Evolutionary conservation across 1,140 invertebrate species (phyloP), one percentile per base, ranked within the genome.

Genomic region (Tigriopus japonicus): DNA sequence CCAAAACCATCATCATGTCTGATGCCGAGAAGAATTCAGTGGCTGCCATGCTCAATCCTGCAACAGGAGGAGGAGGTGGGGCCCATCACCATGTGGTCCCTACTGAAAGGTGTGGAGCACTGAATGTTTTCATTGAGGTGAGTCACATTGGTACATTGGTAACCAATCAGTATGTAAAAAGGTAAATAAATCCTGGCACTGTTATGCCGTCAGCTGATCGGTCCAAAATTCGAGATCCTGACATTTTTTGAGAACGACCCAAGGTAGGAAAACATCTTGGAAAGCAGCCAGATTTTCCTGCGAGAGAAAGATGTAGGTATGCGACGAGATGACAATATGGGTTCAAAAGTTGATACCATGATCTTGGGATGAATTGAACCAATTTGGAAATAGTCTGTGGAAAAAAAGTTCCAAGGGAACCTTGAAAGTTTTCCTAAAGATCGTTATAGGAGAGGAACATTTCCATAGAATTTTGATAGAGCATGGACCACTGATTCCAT

Each of bases 81-180:
- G n/a, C 45, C 45, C 45, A 49, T 49, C 45, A 49, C 45, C 45
- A 49, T 49, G 45, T 49, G 2, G 45, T 49, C n/a, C 45, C 45
- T 6, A 49, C 45, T 2, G 45, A 49, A 21, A 49, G 21, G 10
- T 17, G 45, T 49, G 45, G 45, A 49, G 45, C 45, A 2, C 45
- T 49, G n/a, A 49, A 49, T 49, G 45, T 49, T 21, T 49, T 17
- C 45, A 21, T 49, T 49, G n/a, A 49, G 21, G 45, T 49, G 21
- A 49, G 45, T 15, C 15, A 15, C 15, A 49, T 49, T 35, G 3
- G 9, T 35, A 9, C 28, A 3, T 9, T 9, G 28, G 9, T 5
- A 35, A 35, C 28, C 28, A 35, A 35, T 35, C 28, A 35, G 3
- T 35, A 35, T 9, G 28, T 35, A 35, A 3, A 35, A 5, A 35